Conservation (phyloP, 2,888 invertebrate genomes). For the Scrobipalpa costella region DNA sequence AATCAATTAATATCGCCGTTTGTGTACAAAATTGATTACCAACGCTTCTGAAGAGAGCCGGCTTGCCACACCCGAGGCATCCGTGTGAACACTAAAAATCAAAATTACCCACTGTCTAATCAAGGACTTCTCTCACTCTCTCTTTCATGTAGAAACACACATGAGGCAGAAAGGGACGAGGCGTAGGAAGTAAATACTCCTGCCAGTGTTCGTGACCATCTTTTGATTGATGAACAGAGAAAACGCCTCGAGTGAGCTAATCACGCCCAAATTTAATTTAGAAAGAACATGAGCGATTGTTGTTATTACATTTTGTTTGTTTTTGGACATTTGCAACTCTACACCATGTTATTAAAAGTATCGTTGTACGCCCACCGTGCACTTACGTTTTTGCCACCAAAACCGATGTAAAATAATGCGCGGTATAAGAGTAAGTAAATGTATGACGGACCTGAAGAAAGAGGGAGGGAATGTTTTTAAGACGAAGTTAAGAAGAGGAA, state of each 20-base stretch:
- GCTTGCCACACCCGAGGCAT: slow-evolving; percentile 56
- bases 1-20: slow-evolving; percentile 76
- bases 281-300: slow-evolving; percentile 63
- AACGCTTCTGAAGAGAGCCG: slow-evolving; percentile 73
- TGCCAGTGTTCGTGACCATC: slow-evolving; percentile 60
- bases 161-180: slow-evolving; percentile 51
- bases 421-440: too few species aligned
- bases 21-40: slow-evolving; percentile 79
- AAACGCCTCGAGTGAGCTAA: slow-evolving; percentile 78
- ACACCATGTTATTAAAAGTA: slow-evolving; percentile 23
- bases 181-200: slow-evolving; percentile 66
- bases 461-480: too few species aligned
- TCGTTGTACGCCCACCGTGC: slow-evolving; percentile 5
- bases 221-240: slow-evolving; percentile 80
- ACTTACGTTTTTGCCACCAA: background rate
- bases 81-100: slow-evolving; percentile 73
- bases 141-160: slow-evolving; percentile 40
- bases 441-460: too few species aligned
- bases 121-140: slow-evolving; percentile 48
- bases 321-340: slow-evolving; percentile 51
- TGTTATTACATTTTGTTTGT: slow-evolving; percentile 72
- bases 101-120: slow-evolving; percentile 68
- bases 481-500: too few species aligned
- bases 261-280: slow-evolving; percentile 79
- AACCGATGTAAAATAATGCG: too few species aligned